These are phyloP conservation scores for Empidonax traillii DNA, from an alignment of 2,113 vertebrate genomes.

Conservation along the genomic window DNA sequence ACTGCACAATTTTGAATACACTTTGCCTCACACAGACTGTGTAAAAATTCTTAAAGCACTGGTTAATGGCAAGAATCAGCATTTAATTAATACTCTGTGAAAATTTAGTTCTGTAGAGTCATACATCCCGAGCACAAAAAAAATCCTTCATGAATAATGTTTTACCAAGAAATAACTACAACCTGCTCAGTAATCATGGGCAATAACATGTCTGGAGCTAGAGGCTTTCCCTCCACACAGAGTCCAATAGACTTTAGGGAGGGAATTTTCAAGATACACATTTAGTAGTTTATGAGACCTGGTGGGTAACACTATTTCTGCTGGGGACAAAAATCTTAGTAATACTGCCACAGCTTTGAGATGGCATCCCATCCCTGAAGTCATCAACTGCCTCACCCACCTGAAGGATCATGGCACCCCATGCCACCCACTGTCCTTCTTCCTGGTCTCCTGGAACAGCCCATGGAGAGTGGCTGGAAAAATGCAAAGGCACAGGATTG, in stretches of 20 bases:
- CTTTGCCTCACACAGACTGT: neutral
- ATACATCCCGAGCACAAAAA: neutral
- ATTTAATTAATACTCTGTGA: neutral
- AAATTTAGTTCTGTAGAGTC: neutral
- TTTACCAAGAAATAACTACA: neutral
- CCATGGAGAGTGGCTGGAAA: neutral
- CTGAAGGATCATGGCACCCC: no score
- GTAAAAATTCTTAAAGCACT: neutral
- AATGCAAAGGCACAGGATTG: neutral
- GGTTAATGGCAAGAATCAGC: neutral
- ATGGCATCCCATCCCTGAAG: neutral
- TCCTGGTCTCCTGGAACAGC: neutral
- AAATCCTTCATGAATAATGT: neutral
- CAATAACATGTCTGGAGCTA: neutral
- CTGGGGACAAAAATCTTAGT: neutral
- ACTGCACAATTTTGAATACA: neutral
- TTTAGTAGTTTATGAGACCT: neutral
- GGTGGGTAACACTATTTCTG: neutral
- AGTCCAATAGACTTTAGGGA: neutral
- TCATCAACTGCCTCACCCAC: neutral
- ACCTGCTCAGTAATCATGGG: neutral
- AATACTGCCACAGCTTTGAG: neutral
- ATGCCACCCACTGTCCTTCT: accelerated
- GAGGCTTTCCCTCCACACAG: neutral
- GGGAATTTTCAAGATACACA: neutral